These are phyloP conservation scores for Chaunax sp. DNA, from an alignment of 2,797 vertebrate genomes.

Conservation along the genomic window DNA sequence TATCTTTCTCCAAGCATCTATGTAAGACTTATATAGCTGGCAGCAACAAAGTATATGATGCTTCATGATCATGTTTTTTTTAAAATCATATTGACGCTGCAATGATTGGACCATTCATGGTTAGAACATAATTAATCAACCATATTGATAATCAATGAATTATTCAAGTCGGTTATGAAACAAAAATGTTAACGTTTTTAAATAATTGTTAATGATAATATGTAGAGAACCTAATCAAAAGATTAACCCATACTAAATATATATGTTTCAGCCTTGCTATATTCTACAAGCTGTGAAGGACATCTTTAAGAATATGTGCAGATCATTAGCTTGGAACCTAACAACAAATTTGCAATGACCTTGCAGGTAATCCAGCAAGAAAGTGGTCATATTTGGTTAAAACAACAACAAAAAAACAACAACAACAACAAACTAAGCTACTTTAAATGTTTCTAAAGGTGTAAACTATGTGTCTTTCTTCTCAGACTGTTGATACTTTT, in stretches of 20 bases:
- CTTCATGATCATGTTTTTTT: not conserved
- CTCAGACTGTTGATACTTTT: too few relatives aligned
- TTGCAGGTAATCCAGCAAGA: too few relatives aligned
- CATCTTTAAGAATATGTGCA: not conserved
- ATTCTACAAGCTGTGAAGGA: not conserved
- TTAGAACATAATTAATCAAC: not conserved
- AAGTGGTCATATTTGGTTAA: too few relatives aligned
- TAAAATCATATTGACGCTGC: not conserved
- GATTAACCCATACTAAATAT: not conserved
- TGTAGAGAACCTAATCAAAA: not conserved
- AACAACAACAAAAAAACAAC: too few relatives aligned
- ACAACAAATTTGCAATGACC: not conserved
- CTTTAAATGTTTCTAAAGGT: too few relatives aligned
- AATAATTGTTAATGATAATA: not conserved
- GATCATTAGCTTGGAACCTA: not conserved
- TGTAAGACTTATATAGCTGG: not conserved
- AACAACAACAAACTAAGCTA: too few relatives aligned
- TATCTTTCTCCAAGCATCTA: too few relatives aligned
- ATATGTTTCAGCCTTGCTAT: too few relatives aligned
- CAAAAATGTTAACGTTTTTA: not conserved
- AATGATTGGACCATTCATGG: not conserved
- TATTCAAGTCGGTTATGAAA: too few relatives aligned
- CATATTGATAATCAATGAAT: not conserved
- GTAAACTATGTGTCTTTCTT: too few relatives aligned
- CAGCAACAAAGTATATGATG: not conserved